These are phyloP conservation scores for Nemoura dubitans DNA, from an alignment of 2,888 invertebrate genomes.

Conservation along the genomic window DNA sequence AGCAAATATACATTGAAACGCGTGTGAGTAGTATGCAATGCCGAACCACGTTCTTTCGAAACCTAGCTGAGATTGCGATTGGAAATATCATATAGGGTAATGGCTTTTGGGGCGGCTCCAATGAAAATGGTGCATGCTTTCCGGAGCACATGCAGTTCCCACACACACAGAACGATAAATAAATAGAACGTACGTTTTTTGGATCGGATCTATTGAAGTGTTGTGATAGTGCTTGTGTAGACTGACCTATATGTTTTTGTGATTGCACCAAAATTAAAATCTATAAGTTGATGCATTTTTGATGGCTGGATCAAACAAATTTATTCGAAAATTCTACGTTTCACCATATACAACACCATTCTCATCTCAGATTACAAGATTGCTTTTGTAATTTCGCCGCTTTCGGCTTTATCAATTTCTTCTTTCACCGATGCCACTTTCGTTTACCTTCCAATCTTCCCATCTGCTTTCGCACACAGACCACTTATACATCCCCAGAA, in stretches of 20 bases:
- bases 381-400: neutral
- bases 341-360: neutral
- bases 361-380: neutral
- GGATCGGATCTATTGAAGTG: neutral
- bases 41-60: neutral
- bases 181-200: neutral
- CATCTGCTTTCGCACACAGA: conserved; percentile 18
- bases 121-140: neutral
- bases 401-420: neutral
- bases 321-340: neutral
- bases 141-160: neutral
- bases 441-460: conserved; percentile 31
- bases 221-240: neutral
- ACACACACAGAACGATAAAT: neutral
- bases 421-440: neutral
- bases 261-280: neutral
- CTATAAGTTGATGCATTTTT: neutral
- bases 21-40: neutral
- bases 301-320: neutral
- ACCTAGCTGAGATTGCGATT: neutral
- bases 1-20: neutral
- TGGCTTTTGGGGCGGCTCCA: neutral
- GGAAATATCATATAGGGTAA: neutral
- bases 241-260: neutral
- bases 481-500: conserved; percentile 31